A percentile compares a stretch with the other conserved stretches of the same genome.
Conservation (phyloP, 2,888 invertebrate genomes). For the Melanotus villosus region DNA sequence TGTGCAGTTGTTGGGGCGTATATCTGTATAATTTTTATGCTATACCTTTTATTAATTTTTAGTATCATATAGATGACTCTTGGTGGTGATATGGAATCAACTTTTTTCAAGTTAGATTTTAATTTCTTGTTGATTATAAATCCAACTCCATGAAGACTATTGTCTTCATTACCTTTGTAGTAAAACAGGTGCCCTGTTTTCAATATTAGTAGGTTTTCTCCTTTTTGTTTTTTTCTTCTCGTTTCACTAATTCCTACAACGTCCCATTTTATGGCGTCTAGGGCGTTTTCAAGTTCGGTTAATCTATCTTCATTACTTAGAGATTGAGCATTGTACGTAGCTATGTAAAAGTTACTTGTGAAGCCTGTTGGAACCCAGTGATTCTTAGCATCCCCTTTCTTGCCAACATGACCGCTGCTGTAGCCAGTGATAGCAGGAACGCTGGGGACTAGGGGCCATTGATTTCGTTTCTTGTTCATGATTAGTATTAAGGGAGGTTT, state of each 20-base stretch:
- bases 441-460: no score
- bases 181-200: background rate
- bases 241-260: background rate
- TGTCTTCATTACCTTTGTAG: constrained; percentile 1
- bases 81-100: background rate
- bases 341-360: background rate
- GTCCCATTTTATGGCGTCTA: background rate
- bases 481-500: no score
- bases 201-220: background rate
- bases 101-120: background rate
- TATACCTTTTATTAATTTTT: background rate
- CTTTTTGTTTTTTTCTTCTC: background rate
- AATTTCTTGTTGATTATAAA: background rate
- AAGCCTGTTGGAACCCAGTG: no score
- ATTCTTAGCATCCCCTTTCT: no score
- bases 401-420: no score
- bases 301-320: no score
- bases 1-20: background rate
- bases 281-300: no score
- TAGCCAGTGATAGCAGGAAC: no score
- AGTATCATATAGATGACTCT: background rate
- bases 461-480: no score
- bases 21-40: background rate
- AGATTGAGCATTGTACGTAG: background rate
- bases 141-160: background rate